Evolutionary conservation across 2,888 invertebrate genomes (phyloP), one percentile per base, ranked within the genome.

Genomic region (Ariolimax columbianus): DNA sequence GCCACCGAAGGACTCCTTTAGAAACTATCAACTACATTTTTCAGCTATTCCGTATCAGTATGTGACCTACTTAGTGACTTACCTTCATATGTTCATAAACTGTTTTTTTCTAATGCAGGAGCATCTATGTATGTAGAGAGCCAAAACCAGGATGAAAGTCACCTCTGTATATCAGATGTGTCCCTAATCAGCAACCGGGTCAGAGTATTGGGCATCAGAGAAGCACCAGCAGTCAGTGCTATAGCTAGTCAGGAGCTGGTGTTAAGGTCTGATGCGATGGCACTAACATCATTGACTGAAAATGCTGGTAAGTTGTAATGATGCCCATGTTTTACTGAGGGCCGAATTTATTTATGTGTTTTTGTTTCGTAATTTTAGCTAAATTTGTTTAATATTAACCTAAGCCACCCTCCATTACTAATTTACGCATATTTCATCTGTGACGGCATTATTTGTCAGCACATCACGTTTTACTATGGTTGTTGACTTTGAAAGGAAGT

Each of bases 161-260:
- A 85, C 11, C 77, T 78, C n/a, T 77, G 36, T 33, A 86, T 66
- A 14, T 85, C 90, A 17, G 93, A 94, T 86, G 90, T 94, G 17
- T 94, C 94, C 26, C 88, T 94, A 47, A 89, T 94, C 17, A 92
- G 92, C 26, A 97, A 97, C 1, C 96, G 95, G 87, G 94, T 97
- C 36, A 95, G 97, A 86, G 95, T 94, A 77, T 84, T 92, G 14
- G 92, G 93, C 26, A 79, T 91, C 38, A 85, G 80, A 73, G 87
- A 89, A 38, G 68, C 84, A 43, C 47, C 86, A 43, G 79, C 86
- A 77, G 73, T 86, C 66, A 75, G 73, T 26, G 40, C 19, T 19
- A 59, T 73, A 17, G n/a, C 68, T 30, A 36, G 75, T 30, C 38
- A 88, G 23, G 88, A 89, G 23, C 59, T 92, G 26, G 78, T 90